These are phyloP conservation scores for Hydractinia echinata DNA, from an alignment of 30 jellyfish, hydroid and myxozoan species.

Conservation along the genomic window DNA sequence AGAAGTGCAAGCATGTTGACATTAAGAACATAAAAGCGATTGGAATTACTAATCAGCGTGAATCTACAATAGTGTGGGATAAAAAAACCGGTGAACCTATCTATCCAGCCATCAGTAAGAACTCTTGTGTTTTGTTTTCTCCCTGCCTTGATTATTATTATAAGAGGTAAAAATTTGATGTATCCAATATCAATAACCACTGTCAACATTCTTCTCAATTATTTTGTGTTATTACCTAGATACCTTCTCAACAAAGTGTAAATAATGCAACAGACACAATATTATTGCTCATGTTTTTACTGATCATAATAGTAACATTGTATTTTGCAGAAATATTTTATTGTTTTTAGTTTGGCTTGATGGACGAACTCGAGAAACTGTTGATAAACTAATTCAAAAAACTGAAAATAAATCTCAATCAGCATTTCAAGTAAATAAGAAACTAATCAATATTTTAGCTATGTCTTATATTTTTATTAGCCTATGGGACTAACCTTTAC, in stretches of 20 bases:
- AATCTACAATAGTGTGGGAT: constrained; percentile 87
- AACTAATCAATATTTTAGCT: neutral
- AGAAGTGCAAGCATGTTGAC: constrained; percentile 23
- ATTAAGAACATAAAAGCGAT: constrained; percentile 48
- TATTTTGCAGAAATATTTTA: too few relatives aligned
- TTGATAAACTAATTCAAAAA: constrained; percentile 43
- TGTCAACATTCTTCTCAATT: too few relatives aligned
- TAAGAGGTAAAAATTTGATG: neutral
- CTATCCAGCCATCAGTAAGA: constrained; percentile 60
- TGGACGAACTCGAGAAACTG: constrained; percentile 68
- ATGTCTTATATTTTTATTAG: neutral
- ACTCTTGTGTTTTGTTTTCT: neutral
- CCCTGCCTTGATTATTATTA: neutral
- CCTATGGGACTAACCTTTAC: too few relatives aligned
- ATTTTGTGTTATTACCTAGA: too few relatives aligned
- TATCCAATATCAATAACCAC: neutral
- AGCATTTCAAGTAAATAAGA: constrained; percentile 23
- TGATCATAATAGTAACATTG: neutral
- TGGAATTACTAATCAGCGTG: constrained; percentile 89
- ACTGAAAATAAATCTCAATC: constrained; percentile 54
- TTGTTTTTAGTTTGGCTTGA: constrained; percentile 67
- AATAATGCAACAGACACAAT: neutral
- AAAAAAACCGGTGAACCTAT: constrained; percentile 67
- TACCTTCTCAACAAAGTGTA: neutral
- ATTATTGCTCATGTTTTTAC: neutral